A percentile compares a stretch with the other conserved stretches of the same genome.
These are phyloP conservation scores for Fistularia commersonii DNA, from an alignment of 2,797 vertebrate genomes.

Conservation along the genomic window DNA sequence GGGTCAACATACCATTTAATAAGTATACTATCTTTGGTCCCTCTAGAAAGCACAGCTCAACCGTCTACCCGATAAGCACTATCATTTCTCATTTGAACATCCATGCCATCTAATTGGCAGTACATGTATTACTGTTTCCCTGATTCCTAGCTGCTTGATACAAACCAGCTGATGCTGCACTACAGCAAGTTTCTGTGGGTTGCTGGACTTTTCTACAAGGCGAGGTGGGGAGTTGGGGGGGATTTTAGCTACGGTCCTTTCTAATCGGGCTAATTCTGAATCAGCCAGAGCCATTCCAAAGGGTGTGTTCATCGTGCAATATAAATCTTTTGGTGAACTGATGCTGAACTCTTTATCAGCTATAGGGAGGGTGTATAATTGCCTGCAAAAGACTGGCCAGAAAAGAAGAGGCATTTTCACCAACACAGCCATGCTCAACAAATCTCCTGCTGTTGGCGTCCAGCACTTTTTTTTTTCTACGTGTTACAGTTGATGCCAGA, in stretches of 20 bases:
- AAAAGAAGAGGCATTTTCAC: constrained; percentile 24
- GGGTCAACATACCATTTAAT: constrained; percentile 16
- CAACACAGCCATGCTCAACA: constrained; percentile 30
- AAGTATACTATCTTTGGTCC: constrained; percentile 29
- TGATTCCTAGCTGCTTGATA: constrained; percentile 26
- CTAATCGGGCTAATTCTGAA: constrained; percentile 62
- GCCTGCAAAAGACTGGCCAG: constrained; percentile 18
- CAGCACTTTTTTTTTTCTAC: constrained; percentile 7
- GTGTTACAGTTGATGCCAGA: constrained; percentile 1
- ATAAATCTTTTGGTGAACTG: constrained; percentile 74
- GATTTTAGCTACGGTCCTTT: constrained; percentile 48
- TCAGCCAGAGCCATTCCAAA: constrained; percentile 50
- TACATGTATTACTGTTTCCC: constrained; percentile 39
- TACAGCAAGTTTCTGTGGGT: constrained; percentile 57
- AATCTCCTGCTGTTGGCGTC: constrained; percentile 22
- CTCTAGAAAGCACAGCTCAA: constrained; percentile 44
- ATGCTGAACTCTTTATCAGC: constrained; percentile 72
- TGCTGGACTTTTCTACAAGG: constrained; percentile 35
- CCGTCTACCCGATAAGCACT: constrained; percentile 54
- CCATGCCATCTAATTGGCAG: constrained; percentile 55
- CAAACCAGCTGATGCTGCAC: constrained; percentile 59
- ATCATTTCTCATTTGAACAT: constrained; percentile 60
- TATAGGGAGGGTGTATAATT: constrained; percentile 44
- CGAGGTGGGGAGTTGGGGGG: not conserved
- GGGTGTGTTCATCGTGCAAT: constrained; percentile 54